phyloP scores from a whole-genome alignment of 2,888 invertebrate species.

The Xiphydria camelus region DNA sequence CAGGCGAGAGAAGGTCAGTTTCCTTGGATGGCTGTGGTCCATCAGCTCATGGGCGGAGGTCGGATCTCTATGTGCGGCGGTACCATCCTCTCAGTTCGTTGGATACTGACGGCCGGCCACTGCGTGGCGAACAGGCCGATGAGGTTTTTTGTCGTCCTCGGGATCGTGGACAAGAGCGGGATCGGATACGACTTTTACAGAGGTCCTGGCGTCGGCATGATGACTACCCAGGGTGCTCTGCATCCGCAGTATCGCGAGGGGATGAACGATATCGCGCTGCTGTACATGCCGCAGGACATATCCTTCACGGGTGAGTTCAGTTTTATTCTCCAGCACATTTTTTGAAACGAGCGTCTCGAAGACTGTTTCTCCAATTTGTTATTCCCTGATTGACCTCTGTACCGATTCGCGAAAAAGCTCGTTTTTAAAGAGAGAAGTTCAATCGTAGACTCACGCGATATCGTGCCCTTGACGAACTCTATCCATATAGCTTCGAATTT shows the following conservation, averaged over 20 bases:
- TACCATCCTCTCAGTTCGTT: conserved; percentile 31
- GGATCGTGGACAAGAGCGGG: conserved; percentile 24
- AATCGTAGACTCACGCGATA: too few species aligned
- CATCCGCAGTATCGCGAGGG: conserved; percentile 24
- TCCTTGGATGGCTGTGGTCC: conserved; percentile 37
- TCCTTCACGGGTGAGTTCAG: conserved; percentile 28
- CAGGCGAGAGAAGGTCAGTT: conserved; percentile 27
- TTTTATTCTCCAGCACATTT: neutral
- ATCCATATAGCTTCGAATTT: too few species aligned
- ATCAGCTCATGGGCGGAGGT: conserved; percentile 23
- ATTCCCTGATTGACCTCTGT: too few species aligned
- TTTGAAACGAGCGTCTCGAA: too few species aligned
- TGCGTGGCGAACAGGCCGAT: conserved; percentile 20
- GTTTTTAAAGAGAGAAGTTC: too few species aligned
- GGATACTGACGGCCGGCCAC: conserved; percentile 40
- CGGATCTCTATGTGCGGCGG: conserved; percentile 31
- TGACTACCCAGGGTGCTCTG: conserved; percentile 17
- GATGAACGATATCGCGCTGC: conserved; percentile 31
- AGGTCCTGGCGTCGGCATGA: conserved; percentile 31
- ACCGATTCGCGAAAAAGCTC: too few species aligned
- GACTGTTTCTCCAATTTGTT: too few species aligned
- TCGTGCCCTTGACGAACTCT: too few species aligned
- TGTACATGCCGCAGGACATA: conserved; percentile 33
- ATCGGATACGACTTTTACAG: conserved; percentile 23
- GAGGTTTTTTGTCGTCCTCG: conserved; percentile 30